Conservation (phyloP, 2,113 vertebrate genomes). For the Neodon shergylaensis region DNA sequence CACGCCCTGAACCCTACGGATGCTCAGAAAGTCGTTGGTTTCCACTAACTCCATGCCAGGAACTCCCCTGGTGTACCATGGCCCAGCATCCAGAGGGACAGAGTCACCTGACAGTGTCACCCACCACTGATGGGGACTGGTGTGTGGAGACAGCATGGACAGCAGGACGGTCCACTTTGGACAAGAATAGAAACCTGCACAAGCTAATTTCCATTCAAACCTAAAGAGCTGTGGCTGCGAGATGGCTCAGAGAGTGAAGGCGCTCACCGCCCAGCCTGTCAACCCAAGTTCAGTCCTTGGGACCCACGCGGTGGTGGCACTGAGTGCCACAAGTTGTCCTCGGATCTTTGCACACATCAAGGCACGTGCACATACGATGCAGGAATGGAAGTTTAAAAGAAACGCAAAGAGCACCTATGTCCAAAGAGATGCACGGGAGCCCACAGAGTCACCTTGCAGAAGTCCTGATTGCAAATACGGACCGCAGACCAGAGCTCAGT, state of each 20-base stretch:
- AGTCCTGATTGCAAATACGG: too few relatives aligned
- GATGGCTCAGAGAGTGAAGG: neutral
- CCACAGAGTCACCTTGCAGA: neutral
- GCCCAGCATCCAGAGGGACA: neutral
- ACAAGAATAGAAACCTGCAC: neutral
- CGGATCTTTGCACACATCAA: neutral
- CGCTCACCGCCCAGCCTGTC: neutral
- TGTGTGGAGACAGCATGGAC: rapidly evolving
- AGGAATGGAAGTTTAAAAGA: neutral
- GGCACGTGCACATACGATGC: too few relatives aligned
- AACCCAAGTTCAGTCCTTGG: neutral
- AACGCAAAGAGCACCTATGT: neutral
- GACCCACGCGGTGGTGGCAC: neutral
- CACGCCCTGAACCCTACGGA: too few relatives aligned
- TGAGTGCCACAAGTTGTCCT: rapidly evolving
- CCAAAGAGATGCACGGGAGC: neutral
- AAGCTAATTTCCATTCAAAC: neutral
- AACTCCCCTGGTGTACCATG: neutral
- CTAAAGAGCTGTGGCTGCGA: neutral
- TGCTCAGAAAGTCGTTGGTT: neutral
- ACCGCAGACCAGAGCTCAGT: neutral
- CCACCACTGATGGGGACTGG: neutral
- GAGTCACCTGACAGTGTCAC: rapidly evolving
- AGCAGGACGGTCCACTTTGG: neutral
- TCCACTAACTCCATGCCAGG: neutral